Evolutionary conservation across 2,113 vertebrate genomes (phyloP).

Genomic region (Orientallactaga bullata): DNA sequence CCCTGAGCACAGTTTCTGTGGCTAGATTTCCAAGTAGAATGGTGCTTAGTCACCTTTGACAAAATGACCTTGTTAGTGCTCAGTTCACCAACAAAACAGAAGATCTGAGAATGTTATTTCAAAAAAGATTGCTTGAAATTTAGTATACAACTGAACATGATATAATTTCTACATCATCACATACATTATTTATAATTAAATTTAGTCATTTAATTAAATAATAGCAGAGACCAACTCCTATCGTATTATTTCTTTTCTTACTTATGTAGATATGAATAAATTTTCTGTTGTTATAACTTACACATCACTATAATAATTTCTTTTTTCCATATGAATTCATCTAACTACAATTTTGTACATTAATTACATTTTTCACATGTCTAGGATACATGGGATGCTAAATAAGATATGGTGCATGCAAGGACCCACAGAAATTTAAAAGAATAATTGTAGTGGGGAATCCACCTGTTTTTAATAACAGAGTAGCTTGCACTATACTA

Average conservation of each 20-base stretch:
- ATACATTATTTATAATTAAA: neutral
- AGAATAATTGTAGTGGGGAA: neutral
- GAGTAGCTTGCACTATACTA: neutral
- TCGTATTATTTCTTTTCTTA: neutral
- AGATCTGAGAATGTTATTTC: neutral
- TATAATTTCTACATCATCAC: neutral
- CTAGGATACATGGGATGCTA: neutral
- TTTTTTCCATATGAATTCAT: neutral
- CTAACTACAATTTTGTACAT: neutral
- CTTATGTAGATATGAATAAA: neutral
- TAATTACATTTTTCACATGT: neutral
- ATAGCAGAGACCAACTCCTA: neutral
- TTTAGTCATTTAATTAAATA: neutral
- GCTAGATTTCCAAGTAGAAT: neutral
- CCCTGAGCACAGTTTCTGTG: neutral
- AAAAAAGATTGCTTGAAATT: neutral
- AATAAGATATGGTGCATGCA: neutral
- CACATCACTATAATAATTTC: neutral
- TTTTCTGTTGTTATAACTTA: neutral
- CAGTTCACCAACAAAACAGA: neutral
- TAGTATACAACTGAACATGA: neutral
- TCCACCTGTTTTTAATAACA: neutral
- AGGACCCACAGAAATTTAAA: neutral
- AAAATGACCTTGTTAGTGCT: neutral
- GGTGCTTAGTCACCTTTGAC: neutral